Evolutionary conservation across 2,888 invertebrate genomes (phyloP).

Genomic region (Amorpha juglandis): DNA sequence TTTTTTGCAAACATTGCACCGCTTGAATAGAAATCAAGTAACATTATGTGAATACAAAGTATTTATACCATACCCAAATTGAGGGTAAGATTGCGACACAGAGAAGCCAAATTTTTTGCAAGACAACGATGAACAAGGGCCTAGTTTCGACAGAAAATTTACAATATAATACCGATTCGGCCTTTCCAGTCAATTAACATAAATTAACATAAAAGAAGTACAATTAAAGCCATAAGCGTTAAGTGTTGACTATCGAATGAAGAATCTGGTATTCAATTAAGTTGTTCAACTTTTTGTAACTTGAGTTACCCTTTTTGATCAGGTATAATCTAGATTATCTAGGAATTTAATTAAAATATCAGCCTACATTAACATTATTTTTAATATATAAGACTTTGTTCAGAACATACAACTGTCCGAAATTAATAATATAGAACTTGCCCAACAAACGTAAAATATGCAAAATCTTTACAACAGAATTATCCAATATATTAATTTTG

Average conservation of each 20-base stretch:
- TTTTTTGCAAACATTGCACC: conserved; percentile 57
- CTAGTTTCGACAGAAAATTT: not conserved
- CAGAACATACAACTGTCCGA: not conserved
- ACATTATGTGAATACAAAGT: conserved; percentile 24
- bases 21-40: conserved; percentile 35
- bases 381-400: not conserved
- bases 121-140: not conserved
- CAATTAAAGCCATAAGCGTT: conserved; percentile 7
- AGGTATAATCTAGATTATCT: not conserved
- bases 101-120: not conserved
- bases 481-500: not conserved
- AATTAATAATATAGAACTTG: not conserved
- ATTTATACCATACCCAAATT: conserved; percentile 4
- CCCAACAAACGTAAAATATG: not conserved
- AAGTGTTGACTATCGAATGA: conserved; percentile 9
- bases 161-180: not conserved
- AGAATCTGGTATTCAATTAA: conserved; percentile 7
- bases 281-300: not conserved
- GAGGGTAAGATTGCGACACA: not conserved
- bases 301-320: not conserved
- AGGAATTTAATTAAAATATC: not conserved
- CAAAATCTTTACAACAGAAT: not conserved
- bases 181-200: not conserved
- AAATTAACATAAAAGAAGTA: not conserved
- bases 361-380: conserved; percentile 2